A percentile compares a stretch with the other conserved stretches of the same genome.
Evolutionary conservation across 1,140 invertebrate species (phyloP).

Genomic region (Drosophila novamexicana): DNA sequence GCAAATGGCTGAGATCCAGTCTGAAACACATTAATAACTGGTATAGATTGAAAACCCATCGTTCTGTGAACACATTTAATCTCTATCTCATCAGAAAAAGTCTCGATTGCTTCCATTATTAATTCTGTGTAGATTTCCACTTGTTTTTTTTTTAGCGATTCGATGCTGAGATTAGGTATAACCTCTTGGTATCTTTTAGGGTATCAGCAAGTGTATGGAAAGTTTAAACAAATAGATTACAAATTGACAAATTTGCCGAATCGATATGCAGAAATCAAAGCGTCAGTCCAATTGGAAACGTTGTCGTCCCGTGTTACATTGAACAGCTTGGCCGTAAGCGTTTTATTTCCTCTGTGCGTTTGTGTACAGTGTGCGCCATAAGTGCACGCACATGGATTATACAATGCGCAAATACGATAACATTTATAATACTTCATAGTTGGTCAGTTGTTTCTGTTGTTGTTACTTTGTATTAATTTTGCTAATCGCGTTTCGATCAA

Average conservation of each 20-base stretch:
- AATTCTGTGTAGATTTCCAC: not conserved
- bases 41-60: not conserved
- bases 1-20: not conserved
- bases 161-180: not conserved
- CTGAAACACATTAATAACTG: not conserved
- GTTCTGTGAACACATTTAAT: not conserved
- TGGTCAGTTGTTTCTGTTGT: slow-evolving; percentile 35
- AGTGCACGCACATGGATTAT: slow-evolving; percentile 63
- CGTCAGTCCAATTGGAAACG: no score
- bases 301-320: no score
- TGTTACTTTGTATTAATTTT: slow-evolving; percentile 62
- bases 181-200: no score
- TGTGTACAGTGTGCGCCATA: slow-evolving; percentile 44
- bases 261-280: slow-evolving; percentile 63
- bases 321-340: slow-evolving; percentile 1
- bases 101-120: not conserved
- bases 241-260: slow-evolving; percentile 54
- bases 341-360: slow-evolving; percentile 10
- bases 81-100: not conserved
- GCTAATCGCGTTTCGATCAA: slow-evolving; percentile 78
- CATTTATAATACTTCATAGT: slow-evolving; percentile 50
- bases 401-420: slow-evolving; percentile 59
- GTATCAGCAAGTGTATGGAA: slow-evolving; percentile 28
- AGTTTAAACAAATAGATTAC: slow-evolving; percentile 50
- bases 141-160: not conserved